Evolutionary conservation across 2,888 invertebrate species (phyloP), one percentile per base, ranked within the genome.

Genomic region (Xanthia togata): DNA sequence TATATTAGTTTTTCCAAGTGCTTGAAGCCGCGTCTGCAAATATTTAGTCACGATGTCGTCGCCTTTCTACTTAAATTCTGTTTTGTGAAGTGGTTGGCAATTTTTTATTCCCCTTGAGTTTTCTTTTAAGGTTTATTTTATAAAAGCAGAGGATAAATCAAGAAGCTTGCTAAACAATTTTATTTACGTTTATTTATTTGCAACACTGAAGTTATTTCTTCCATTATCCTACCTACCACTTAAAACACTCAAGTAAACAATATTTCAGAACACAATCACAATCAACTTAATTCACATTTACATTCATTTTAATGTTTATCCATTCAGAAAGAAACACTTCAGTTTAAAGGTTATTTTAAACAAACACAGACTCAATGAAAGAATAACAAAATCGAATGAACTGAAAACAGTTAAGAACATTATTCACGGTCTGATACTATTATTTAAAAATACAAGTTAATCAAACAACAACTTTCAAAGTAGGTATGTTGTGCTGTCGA

Each of bases 1-100:
- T 75, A 73, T 85, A 80, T 87, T 76, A 57, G 77, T 73, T 83
- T 83, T 73, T 72, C 44, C 63, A 38, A 55, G 60, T 59, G 63
- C 35, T 47, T 57, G 26, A 38, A 78, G 50, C 35, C 38, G 44
- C 17, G 31, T 5, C 1, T 1, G 35, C 6, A 64, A 69, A 70
- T 62, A 53, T 79, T 57, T 67, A 41, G 55, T 70, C 17, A 20
- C 20, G 6, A 47, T 67, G 44, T 44, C 38, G 26, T 26, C 12
- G 23, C 1, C 50, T 20, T 68, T 35, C 57, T 4, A 69, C 47
- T 69, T 64, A 23, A 60, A 55, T 57, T 81, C 14, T 20, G 20
- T 35, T 76, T 76, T 12, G 17, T 64, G 44, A 59, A 53, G 23
- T 35, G 5, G 8, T 57, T 67, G 6, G 17, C 20, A 4, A 14